Evolutionary conservation across 2,888 invertebrate genomes (phyloP), one percentile per base, ranked within the genome.

Genomic region (Oithona nana): DNA sequence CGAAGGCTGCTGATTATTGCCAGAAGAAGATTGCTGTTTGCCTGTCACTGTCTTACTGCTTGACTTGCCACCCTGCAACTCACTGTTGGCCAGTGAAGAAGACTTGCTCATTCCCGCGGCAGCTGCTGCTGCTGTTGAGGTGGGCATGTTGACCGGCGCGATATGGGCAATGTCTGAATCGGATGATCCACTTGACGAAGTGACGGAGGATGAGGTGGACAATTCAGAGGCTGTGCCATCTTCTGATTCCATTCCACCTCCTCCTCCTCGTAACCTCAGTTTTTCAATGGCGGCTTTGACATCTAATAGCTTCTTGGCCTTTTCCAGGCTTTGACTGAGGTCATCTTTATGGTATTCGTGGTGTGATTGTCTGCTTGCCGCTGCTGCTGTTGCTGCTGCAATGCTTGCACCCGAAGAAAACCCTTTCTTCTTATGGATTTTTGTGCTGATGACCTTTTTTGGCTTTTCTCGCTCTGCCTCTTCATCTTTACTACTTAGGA

Each of bases 231-330:
- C 16, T 6, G 26, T 31, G 13, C 29, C 57, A 13, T 57, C 39
- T 3, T 3, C 20, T 16, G 31, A 28, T 20, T 59, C 49, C 28
- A 48, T 59, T 6, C 65, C 63, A 13, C 87, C 87, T 55, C 87
- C 50, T 6, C 65, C 63, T 11, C 87, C 87, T 55, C 87, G 79
- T 72, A 89, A 81, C 1, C 88, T 89, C 68, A 90, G 77, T 75
- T 88, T 88, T 71, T 88, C 88, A 69, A 89, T 86, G 64, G 89
- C 89, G 60, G 86, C 77, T 70, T 88, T 83, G 69, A 89, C 88
- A 72, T 89, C 89, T 69, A 89, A 88, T 66, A 89, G 73, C 1
- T 58, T 60, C 1, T 64, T 61, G 63, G 67, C 68, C 49, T 66
- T 65, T 64, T 68, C 69, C 8, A 68, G 64, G 22, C 67, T 68